phyloP scores from a whole-genome alignment of 2,113 vertebrate species.

The Myxocyprinus asiaticus region DNA sequence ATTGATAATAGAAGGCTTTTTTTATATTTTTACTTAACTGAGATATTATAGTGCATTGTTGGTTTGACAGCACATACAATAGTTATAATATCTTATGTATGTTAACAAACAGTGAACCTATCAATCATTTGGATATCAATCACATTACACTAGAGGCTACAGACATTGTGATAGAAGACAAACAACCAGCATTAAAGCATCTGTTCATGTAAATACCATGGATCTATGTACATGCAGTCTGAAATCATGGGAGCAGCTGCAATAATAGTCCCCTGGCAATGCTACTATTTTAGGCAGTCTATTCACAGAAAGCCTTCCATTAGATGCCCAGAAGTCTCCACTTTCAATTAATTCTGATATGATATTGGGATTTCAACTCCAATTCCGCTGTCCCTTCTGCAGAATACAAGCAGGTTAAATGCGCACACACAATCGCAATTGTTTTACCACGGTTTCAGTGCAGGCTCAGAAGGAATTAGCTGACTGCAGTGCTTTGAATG shows the following conservation, averaged over 20 bases:
- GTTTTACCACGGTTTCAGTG: not conserved
- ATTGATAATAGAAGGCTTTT: not conserved
- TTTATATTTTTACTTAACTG: conserved; percentile 10
- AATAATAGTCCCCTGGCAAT: conserved; percentile 45
- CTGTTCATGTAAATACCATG: conserved; percentile 41
- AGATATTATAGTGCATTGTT: conserved; percentile 13
- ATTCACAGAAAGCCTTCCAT: conserved; percentile 49
- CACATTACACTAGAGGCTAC: conserved; percentile 15
- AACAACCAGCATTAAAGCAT: conserved; percentile 35
- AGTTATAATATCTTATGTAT: not conserved
- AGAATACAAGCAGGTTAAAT: not conserved
- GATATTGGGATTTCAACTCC: conserved; percentile 33
- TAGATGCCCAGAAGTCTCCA: conserved; percentile 50
- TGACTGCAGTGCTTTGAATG: conserved; percentile 11
- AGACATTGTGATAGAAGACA: conserved; percentile 33
- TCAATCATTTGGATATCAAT: conserved; percentile 17
- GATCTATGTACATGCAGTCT: conserved; percentile 44
- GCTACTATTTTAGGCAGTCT: conserved; percentile 49
- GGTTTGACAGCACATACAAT: not conserved
- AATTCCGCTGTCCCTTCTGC: not conserved
- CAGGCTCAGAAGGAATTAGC: not conserved
- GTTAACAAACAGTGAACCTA: not conserved
- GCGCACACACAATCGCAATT: conserved; percentile 1
- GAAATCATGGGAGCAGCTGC: conserved; percentile 53
- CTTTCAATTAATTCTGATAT: conserved; percentile 55